These are phyloP conservation scores for Cettia cetti DNA, from an alignment of 2,113 vertebrate species.

Conservation along the genomic window DNA sequence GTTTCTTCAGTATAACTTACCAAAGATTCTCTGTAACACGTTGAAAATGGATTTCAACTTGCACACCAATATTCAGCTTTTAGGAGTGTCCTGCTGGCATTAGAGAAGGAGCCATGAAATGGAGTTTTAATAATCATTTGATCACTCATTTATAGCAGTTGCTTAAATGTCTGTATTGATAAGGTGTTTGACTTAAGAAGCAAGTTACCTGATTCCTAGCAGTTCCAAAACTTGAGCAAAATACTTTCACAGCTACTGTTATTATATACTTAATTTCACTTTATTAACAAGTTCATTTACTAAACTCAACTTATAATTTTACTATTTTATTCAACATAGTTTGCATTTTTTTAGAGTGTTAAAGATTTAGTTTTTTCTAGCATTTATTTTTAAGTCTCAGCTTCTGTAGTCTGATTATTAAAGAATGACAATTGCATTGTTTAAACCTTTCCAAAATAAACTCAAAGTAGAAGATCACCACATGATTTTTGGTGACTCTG, in stretches of 20 bases:
- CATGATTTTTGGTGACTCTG: slow-evolving; percentile 49
- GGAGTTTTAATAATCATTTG: slow-evolving; percentile 78
- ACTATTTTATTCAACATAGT: slow-evolving; percentile 39
- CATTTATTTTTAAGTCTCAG: neutral
- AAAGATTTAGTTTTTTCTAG: slow-evolving; percentile 60
- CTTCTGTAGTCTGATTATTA: slow-evolving; percentile 14
- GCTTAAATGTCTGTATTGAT: slow-evolving; percentile 72
- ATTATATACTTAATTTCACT: slow-evolving; percentile 7
- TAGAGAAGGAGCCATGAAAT: slow-evolving; percentile 60
- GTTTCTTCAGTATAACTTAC: slow-evolving; percentile 8
- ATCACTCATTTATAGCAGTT: slow-evolving; percentile 89
- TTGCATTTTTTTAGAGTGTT: slow-evolving; percentile 47
- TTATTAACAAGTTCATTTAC: slow-evolving; percentile 34
- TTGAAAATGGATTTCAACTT: slow-evolving; percentile 31
- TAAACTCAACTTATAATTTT: slow-evolving; percentile 30
- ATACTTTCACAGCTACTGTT: slow-evolving; percentile 42
- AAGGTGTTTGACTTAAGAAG: slow-evolving; percentile 65
- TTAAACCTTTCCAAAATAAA: slow-evolving; percentile 55
- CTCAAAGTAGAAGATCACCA: slow-evolving; percentile 43
- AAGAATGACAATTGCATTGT: slow-evolving; percentile 25
- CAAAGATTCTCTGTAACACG: neutral
- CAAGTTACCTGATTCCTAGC: slow-evolving; percentile 68
- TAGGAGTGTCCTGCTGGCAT: slow-evolving; percentile 34
- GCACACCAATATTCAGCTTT: neutral
- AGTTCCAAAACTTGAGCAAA: slow-evolving; percentile 61